Conservation (phyloP, 2,797 vertebrate genomes). For the Typhlichthys subterraneus region DNA sequence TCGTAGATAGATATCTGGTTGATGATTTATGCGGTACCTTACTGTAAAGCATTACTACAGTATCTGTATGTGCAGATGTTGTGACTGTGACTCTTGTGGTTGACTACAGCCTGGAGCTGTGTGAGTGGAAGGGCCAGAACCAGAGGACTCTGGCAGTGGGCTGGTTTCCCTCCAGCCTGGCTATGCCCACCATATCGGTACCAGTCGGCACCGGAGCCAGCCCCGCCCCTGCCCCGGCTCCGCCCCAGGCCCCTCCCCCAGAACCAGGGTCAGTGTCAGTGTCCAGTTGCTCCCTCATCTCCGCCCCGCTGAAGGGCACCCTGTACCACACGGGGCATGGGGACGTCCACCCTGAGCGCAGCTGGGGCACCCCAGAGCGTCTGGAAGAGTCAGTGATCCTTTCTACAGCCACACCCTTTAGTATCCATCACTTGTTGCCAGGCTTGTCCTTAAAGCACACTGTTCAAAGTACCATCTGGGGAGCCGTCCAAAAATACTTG, state of each 20-base stretch:
- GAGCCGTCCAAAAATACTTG: no score
- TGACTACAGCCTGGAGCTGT: conserved; percentile 76
- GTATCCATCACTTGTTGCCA: no score
- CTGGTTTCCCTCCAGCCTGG: conserved; percentile 77
- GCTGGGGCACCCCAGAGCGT: conserved; percentile 67
- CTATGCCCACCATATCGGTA: conserved; percentile 32
- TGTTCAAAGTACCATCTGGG: no score
- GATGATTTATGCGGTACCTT: no score
- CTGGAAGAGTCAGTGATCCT: conserved; percentile 71
- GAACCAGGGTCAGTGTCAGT: background rate
- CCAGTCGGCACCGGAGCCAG: conserved; percentile 20
- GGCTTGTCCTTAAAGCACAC: no score
- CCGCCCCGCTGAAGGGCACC: conserved; percentile 71
- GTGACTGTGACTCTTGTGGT: no score
- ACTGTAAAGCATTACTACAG: no score
- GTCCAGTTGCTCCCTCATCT: conserved; percentile 51
- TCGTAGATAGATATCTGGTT: no score
- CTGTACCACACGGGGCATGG: conserved; percentile 75
- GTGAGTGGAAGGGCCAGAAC: conserved; percentile 88
- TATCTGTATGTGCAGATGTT: no score
- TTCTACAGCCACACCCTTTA: background rate
- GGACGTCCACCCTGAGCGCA: conserved; percentile 59
- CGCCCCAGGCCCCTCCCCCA: background rate
- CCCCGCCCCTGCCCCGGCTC: background rate
- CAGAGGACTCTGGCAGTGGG: conserved; percentile 80